Conservation (phyloP, 2,113 vertebrate species). For the Pogonocichla stellata region DNA sequence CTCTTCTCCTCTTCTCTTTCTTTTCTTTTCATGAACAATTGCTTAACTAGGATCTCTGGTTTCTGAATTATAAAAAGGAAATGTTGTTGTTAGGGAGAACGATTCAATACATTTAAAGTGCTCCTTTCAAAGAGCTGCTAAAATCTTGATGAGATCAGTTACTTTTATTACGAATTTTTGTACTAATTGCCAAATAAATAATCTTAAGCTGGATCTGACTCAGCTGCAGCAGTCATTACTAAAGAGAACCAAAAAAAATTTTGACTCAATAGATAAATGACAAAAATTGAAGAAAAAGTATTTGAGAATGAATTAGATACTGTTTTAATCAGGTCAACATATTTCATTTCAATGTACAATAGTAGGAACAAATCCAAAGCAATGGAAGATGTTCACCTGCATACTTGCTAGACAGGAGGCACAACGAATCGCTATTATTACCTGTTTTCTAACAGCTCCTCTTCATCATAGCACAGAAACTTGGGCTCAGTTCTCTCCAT, state of each 20-base stretch:
- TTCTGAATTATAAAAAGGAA: background rate
- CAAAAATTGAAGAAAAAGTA: background rate
- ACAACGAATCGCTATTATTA: background rate
- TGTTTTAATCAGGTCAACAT: background rate
- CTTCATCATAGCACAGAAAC: background rate
- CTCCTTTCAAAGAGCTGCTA: background rate
- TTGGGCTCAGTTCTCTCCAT: background rate
- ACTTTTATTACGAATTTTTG: background rate
- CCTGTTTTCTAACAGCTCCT: background rate
- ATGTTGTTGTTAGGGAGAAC: background rate
- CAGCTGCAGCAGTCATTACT: background rate
- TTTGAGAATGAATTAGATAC: background rate
- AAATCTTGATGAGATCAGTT: background rate
- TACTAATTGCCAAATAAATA: background rate
- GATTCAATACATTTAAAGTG: background rate
- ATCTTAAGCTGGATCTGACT: background rate
- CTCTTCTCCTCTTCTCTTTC: accelerated
- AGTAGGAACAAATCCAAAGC: background rate
- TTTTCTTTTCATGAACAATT: background rate
- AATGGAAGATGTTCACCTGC: background rate
- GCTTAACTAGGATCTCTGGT: background rate
- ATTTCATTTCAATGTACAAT: background rate
- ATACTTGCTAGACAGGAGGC: background rate
- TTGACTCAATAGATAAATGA: background rate
- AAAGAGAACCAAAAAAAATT: background rate